Base-by-base conservation (phyloP, 2,888 invertebrate genomes). In the Idaea aversata region DNA sequence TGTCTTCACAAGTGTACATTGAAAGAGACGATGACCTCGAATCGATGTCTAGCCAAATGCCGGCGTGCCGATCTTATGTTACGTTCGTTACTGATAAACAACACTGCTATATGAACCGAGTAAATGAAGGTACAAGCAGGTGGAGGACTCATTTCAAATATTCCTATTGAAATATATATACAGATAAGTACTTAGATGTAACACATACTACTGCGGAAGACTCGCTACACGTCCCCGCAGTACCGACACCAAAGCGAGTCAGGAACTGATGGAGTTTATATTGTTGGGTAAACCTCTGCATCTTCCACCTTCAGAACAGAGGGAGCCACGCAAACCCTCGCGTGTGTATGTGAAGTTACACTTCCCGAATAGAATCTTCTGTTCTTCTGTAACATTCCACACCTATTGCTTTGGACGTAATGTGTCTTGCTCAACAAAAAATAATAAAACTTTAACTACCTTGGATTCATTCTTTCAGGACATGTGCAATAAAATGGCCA, bases 1-100 rank as follows among this genome's bases (percentile, higher is more conserved):
- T 70, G 57, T 71, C 75, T 70, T 64, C 61, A 74, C 63, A 73
- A 84, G 78, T 80, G 82, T 90, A 87, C 88, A 34, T 63, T 70
- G 68, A 70, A 81, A 80, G 81, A 88, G 89, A 84, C 89, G 89
- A 87, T 84, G 88, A 89, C 89, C 90, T 90, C 90, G 89, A 87
- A 82, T 79, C 83, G 79, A 79, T 77, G 90, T 89, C 90, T 90
- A 88, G 90, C 90, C 89, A 90, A 90, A 87, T 88, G 87, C 85
- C 86, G 84, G 80, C 83, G 77, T 79, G 75, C 82, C 82, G 78
- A 84, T 85, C 81, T 83, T 78, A 78, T 77, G 79, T 80, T 82
- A 78, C 82, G 79, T 80, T 77, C 78, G 79, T 70, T 75, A 75
- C 75, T 75, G 80, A 85, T 83, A 84, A 84, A 84, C 84, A 84